phyloP scores from a whole-genome alignment of 1,140 invertebrate species.

The Nymphalis io region DNA sequence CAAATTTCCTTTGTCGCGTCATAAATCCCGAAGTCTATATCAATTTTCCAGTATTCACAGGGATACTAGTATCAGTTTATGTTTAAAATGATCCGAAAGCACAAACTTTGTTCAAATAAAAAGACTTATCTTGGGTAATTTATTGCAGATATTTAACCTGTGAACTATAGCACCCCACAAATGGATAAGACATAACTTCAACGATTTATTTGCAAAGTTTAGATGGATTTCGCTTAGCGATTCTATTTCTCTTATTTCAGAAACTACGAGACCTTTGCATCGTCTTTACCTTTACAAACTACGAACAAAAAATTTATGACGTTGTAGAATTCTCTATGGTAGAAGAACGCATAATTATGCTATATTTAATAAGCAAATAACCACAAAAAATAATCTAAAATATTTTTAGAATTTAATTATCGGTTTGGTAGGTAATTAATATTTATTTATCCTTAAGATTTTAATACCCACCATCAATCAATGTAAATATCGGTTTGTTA shows the following conservation, averaged over 20 bases:
- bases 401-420: no score
- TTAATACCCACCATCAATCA: slow-evolving; percentile 13
- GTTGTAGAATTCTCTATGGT: no score
- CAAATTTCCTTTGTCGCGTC: not conserved
- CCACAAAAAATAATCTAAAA: no score
- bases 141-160: slow-evolving; percentile 29
- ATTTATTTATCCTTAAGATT: not conserved
- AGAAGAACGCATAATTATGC: no score
- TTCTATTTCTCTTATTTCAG: not conserved
- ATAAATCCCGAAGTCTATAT: not conserved
- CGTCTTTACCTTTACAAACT: not conserved
- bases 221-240: slow-evolving; percentile 24
- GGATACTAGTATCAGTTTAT: not conserved
- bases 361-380: no score
- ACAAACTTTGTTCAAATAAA: slow-evolving; percentile 10
- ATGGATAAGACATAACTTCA: slow-evolving; percentile 14
- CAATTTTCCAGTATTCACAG: not conserved
- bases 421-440: not conserved
- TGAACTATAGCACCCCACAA: slow-evolving; percentile 16
- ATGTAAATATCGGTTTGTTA: not conserved
- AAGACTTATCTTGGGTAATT: slow-evolving; percentile 18
- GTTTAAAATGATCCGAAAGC: not conserved
- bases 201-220: slow-evolving; percentile 29
- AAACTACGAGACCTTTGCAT: not conserved
- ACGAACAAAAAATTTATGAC: no score